Conservation (phyloP, 2,888 invertebrate species). For the Nomada ruficornis region DNA sequence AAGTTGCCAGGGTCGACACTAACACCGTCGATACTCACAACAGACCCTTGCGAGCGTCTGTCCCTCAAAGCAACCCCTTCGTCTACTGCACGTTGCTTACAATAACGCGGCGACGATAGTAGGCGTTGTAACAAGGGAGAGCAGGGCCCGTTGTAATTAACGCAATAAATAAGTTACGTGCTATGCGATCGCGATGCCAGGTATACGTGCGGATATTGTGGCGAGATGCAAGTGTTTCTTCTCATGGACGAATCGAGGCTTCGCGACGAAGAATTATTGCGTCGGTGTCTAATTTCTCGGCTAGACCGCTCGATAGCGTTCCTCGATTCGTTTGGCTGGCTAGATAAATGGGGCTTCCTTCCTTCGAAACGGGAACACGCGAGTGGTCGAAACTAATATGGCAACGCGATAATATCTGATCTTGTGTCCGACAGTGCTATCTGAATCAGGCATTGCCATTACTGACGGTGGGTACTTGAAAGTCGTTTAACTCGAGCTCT, state of each 20-base stretch:
- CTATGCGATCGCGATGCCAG: conserved; percentile 9
- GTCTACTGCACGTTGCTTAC: conserved; percentile 31
- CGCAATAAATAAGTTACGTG: conserved; percentile 64
- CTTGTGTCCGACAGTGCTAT: too few relatives aligned
- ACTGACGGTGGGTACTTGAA: too few relatives aligned
- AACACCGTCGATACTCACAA: conserved; percentile 8
- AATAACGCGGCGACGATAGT: conserved; percentile 36
- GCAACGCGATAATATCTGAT: too few relatives aligned
- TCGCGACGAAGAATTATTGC: background rate
- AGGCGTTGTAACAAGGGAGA: conserved; percentile 47
- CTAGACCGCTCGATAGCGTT: too few relatives aligned
- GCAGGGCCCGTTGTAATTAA: conserved; percentile 59
- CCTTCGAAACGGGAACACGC: too few relatives aligned
- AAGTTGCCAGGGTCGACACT: conserved; percentile 54
- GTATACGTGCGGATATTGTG: background rate
- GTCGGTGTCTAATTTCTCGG: too few relatives aligned
- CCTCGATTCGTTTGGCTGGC: too few relatives aligned
- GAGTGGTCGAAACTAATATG: too few relatives aligned
- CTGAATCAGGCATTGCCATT: too few relatives aligned
- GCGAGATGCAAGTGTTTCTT: background rate
- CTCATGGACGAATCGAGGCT: too few relatives aligned
- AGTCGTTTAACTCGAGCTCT: too few relatives aligned
- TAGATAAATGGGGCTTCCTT: too few relatives aligned
- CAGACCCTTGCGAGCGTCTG: background rate
- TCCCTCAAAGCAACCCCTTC: conserved; percentile 6